A percentile compares a stretch with the other conserved stretches of the same genome.
Conservation (phyloP, 2,113 vertebrate genomes). For the Etheostoma cragini region DNA sequence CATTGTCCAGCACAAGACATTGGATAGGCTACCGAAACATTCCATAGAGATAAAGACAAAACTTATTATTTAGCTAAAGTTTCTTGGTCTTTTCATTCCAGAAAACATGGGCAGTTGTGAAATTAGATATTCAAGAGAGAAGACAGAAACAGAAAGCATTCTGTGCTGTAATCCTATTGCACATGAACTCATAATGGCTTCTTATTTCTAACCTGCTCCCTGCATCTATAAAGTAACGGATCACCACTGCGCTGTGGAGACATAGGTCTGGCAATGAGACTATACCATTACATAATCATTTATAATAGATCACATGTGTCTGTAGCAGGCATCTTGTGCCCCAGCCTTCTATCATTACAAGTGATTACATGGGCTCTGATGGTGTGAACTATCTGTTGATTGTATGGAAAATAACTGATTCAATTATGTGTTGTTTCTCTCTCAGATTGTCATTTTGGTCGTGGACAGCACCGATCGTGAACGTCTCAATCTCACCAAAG, state of each 20-base stretch:
- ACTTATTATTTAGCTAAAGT: background rate
- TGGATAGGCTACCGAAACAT: background rate
- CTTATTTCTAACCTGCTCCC: background rate
- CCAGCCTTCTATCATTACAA: background rate
- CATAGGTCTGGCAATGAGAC: too few relatives aligned
- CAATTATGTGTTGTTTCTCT: background rate
- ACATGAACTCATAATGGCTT: background rate
- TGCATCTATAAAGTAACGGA: background rate
- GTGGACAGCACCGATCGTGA: slow-evolving; percentile 90
- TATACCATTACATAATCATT: slow-evolving; percentile 7
- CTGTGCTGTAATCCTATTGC: background rate
- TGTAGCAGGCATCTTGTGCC: background rate
- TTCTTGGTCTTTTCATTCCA: background rate
- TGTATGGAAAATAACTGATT: background rate
- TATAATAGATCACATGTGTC: background rate
- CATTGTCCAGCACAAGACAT: background rate
- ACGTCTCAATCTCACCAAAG: slow-evolving; percentile 83
- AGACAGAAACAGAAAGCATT: background rate
- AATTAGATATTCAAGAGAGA: background rate
- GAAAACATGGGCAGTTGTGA: background rate
- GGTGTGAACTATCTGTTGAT: background rate
- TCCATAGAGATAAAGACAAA: background rate
- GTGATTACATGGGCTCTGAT: background rate
- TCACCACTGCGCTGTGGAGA: background rate
- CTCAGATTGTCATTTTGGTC: slow-evolving; percentile 89